Evolutionary conservation across 2,888 invertebrate genomes (phyloP).

Genomic region (Ormyrus pomaceus): DNA sequence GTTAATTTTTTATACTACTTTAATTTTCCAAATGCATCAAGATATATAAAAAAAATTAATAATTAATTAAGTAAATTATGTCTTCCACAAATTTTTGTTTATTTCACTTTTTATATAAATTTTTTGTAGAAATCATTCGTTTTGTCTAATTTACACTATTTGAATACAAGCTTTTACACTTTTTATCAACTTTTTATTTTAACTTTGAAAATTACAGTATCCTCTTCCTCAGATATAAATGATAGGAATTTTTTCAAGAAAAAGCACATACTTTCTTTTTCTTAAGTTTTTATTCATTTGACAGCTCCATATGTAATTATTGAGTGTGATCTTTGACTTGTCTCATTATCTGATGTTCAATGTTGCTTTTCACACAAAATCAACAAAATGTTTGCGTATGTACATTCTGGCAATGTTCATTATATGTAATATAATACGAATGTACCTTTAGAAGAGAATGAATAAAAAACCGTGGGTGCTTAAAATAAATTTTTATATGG

Average conservation of each 20-base stretch:
- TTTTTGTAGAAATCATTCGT: too few relatives aligned
- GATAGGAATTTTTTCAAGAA: constrained; percentile 6
- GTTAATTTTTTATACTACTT: too few relatives aligned
- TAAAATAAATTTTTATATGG: constrained; percentile 10
- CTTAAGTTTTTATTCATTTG: constrained; percentile 34
- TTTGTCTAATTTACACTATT: too few relatives aligned
- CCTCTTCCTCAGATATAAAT: not conserved
- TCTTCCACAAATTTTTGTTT: too few relatives aligned
- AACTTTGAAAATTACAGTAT: too few relatives aligned
- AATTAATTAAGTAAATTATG: too few relatives aligned
- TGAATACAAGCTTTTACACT: too few relatives aligned
- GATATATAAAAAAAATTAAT: too few relatives aligned
- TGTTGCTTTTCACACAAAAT: constrained; percentile 31
- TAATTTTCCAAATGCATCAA: too few relatives aligned
- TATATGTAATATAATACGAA: constrained; percentile 33
- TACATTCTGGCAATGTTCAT: constrained; percentile 52
- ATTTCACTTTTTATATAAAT: too few relatives aligned
- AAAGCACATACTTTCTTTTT: constrained; percentile 15
- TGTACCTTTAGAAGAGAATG: constrained; percentile 42
- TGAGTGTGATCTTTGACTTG: constrained; percentile 27
- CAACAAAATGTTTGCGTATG: constrained; percentile 12
- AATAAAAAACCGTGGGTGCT: constrained; percentile 47
- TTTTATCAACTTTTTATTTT: too few relatives aligned
- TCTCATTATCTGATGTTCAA: constrained; percentile 24
- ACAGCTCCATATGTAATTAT: constrained; percentile 23